phyloP scores from a whole-genome alignment of 2,888 invertebrate genomes.

The Drosophila nigritarsus region DNA sequence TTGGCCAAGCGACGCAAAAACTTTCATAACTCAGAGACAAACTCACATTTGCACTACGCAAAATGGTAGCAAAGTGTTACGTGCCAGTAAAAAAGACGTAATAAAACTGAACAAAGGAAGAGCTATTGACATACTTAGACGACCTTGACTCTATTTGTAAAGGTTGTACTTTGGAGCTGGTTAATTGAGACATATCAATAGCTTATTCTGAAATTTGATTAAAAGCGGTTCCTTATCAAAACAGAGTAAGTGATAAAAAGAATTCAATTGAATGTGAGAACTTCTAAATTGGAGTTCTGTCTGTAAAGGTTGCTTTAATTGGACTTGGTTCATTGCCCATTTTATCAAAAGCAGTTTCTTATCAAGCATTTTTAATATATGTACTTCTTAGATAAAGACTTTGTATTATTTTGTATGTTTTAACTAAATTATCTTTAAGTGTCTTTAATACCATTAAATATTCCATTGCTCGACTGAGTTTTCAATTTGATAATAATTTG shows the following conservation, averaged over 20 bases:
- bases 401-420: neutral
- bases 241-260: too few species aligned
- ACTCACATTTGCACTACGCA: slow-evolving; percentile 14
- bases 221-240: neutral
- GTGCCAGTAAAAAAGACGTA: slow-evolving; percentile 6
- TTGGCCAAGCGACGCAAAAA: slow-evolving; percentile 14
- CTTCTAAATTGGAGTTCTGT: too few species aligned
- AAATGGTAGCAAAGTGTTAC: slow-evolving; percentile 24
- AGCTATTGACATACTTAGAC: neutral
- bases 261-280: too few species aligned
- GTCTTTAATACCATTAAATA: neutral
- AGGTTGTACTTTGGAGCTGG: neutral
- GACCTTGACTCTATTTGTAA: slow-evolving; percentile 13
- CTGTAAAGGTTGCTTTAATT: too few species aligned
- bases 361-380: neutral
- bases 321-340: too few species aligned
- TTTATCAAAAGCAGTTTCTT: neutral
- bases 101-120: neutral
- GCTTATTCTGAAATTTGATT: neutral
- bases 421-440: neutral
- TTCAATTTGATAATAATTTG: neutral
- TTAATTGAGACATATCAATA: neutral
- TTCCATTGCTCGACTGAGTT: neutral
- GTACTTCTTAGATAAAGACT: neutral
- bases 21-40: neutral